Evolutionary conservation across 2,888 invertebrate species (phyloP).

Genomic region (Harpalus rufipes): DNA sequence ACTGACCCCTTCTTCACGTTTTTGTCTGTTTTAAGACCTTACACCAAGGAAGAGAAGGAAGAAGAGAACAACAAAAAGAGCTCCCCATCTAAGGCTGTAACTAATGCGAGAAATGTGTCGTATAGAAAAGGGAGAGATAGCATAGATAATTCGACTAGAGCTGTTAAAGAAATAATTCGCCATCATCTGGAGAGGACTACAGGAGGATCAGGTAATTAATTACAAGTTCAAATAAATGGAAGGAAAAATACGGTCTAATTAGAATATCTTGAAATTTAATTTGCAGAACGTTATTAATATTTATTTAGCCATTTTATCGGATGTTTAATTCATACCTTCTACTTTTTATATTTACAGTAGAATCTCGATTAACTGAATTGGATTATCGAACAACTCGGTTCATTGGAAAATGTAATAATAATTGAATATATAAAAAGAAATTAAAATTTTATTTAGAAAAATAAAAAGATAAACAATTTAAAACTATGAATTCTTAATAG

Average conservation of each 20-base stretch:
- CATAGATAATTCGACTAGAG: conserved; percentile 76
- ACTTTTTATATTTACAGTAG: no score
- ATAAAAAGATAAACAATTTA: no score
- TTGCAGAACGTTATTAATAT: neutral
- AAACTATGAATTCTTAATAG: no score
- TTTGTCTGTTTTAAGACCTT: conserved; percentile 79
- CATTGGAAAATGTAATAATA: no score
- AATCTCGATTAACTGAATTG: no score
- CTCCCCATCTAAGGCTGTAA: conserved; percentile 83
- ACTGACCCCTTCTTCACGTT: neutral
- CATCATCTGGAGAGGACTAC: conserved; percentile 86
- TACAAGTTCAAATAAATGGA: neutral
- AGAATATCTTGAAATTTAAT: neutral
- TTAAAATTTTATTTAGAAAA: no score
- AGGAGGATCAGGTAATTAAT: conserved; percentile 80
- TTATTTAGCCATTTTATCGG: neutral
- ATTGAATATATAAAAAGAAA: no score
- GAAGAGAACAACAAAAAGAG: conserved; percentile 90
- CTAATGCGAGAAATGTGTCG: conserved; percentile 72
- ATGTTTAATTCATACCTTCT: neutral
- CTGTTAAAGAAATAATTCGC: conserved; percentile 84
- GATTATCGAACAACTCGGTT: no score
- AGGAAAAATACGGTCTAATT: neutral
- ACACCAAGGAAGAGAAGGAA: conserved; percentile 92
- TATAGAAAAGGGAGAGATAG: conserved; percentile 76